Evolutionary conservation across 2,888 invertebrate genomes (phyloP).

Genomic region (Spilarctia lutea): DNA sequence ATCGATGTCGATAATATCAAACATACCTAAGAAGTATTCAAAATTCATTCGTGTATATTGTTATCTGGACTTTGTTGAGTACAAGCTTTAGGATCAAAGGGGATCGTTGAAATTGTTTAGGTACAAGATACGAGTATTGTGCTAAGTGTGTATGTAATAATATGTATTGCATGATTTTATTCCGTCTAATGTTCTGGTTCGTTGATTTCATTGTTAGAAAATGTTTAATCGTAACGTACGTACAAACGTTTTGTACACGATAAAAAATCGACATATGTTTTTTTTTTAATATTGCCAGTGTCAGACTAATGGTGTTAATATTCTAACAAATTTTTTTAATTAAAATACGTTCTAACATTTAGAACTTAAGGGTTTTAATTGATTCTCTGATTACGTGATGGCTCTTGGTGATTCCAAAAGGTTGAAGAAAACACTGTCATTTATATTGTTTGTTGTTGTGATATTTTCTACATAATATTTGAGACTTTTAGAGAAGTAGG

Average conservation of each 20-base stretch:
- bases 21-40: background rate
- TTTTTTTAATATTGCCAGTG: background rate
- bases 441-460: too few species aligned
- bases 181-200: background rate
- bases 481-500: too few species aligned
- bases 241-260: background rate
- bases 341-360: too few species aligned
- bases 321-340: too few species aligned
- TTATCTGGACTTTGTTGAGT: background rate
- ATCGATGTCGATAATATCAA: background rate
- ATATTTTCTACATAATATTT: too few species aligned
- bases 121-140: background rate
- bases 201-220: background rate
- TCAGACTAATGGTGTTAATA: background rate
- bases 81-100: constrained; percentile 2
- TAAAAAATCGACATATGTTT: too few species aligned
- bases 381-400: too few species aligned
- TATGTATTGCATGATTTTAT: background rate
- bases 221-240: background rate
- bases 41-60: background rate
- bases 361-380: too few species aligned
- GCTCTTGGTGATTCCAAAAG: too few species aligned
- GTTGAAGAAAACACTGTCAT: too few species aligned
- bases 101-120: background rate
- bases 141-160: background rate